Evolutionary conservation across 2,888 invertebrate genomes (phyloP), one percentile per base, ranked within the genome.

Genomic region (Seira musarum): DNA sequence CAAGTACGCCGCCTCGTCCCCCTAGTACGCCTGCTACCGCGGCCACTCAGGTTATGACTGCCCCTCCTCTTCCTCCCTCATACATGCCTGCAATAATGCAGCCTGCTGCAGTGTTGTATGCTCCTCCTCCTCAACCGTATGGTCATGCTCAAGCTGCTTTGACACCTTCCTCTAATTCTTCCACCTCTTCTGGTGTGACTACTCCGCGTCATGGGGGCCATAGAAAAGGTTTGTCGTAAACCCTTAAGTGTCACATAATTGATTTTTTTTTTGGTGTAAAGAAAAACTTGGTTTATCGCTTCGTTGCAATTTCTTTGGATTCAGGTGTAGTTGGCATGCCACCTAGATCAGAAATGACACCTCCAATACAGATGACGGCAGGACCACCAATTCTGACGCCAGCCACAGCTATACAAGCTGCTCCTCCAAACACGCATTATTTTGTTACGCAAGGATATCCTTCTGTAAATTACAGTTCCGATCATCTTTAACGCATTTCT

Each of bases 341-440:
- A 67, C 87, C 87, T 57, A 89, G 89, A 8, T 90, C 91, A 69
- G 92, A 92, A 86, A 90, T 92, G 88, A 90, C 93, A 69, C 92
- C 93, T 19, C 93, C 94, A 87, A 94, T 96, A 92, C 95, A 95
- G 88, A 94, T 95, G 82, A 94, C 94, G 76, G 93, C 94, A 35
- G 96, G 96, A 0, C 96, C 95, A 89, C 96, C 96, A 2, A 90
- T 96, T 79, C 89, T 96, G 87, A 94, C 96, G 57, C 93, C 95
- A 22, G 94, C 93, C 21, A 94, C 95, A 13, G 94, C 95, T 8
- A 90, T 95, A 88, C 93, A 93, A 87, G 87, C 89, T 71, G 90
- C 89, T 87, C 89, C 89, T 75, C 90, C 90, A 84, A 77, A 68
- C 64, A 73, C 61, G 90, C 90, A 91, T 86, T 90, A 89, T 87